A percentile compares a stretch with the other conserved stretches of the same genome.
phyloP scores from a whole-genome alignment of 2,113 vertebrate species.

The Platichthys flesus region DNA sequence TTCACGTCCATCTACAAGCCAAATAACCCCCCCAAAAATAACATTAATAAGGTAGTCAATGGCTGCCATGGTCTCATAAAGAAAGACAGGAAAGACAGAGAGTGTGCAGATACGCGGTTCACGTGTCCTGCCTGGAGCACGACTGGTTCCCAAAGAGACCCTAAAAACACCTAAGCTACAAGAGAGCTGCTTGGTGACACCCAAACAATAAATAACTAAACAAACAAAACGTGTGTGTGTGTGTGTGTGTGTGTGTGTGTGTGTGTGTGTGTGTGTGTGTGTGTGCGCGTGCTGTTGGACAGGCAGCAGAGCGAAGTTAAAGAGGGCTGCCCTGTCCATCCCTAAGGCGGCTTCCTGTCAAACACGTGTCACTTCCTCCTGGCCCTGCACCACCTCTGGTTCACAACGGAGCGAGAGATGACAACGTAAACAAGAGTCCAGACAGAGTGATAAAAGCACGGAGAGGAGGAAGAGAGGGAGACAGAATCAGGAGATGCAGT shows the following conservation, averaged over 20 bases:
- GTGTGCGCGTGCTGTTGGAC: constrained; percentile 11
- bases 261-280: constrained; percentile 15
- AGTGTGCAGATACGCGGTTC: constrained; percentile 12
- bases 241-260: too few species aligned
- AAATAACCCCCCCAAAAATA: too few species aligned
- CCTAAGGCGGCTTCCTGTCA: constrained; percentile 51
- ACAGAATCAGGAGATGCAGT: constrained; percentile 8
- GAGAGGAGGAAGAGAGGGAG: background rate
- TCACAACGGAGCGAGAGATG: constrained; percentile 26
- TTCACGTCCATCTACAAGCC: too few species aligned
- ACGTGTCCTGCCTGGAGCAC: constrained; percentile 26
- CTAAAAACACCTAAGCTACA: background rate
- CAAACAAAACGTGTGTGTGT: background rate
- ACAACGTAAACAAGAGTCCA: constrained; percentile 22
- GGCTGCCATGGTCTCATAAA: background rate
- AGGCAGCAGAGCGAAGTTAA: constrained; percentile 35
- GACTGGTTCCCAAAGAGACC: background rate
- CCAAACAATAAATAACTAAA: background rate
- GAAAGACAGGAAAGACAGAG: background rate
- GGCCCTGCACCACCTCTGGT: constrained; percentile 15
- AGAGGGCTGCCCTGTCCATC: constrained; percentile 39
- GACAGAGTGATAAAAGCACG: constrained; percentile 22
- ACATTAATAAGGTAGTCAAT: too few species aligned
- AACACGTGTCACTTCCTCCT: constrained; percentile 52
- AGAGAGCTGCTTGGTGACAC: background rate